Base-by-base conservation (phyloP, 2,113 vertebrate species). In the Aix galericulata region DNA sequence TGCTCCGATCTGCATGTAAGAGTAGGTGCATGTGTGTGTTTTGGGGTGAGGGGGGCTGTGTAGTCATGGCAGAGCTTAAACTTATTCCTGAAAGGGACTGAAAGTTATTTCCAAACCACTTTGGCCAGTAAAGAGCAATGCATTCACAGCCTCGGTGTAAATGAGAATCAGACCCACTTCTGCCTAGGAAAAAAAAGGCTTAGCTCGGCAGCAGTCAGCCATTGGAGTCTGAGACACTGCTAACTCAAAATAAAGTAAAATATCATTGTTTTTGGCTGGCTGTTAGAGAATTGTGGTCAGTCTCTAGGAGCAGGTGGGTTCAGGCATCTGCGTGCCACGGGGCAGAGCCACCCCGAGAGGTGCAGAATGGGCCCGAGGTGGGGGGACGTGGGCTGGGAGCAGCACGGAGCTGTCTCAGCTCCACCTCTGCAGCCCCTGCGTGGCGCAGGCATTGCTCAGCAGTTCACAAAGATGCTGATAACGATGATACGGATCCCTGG, bases 401-500 rank as follows among this genome's bases (percentile, higher is more conserved):
- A 17, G 20, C 32, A 0, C 0, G 18, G 56, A 68, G 25, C 62
- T 3, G 13, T 32, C 69, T 69, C 72, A 14, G 0, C 60, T 89
- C 93, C 71, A 64, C 91, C 91, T 73, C 91, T 48, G 44, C 76
- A 11, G 71, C 82, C 69, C 68, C 86, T n/a, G 14, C 82, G n/a
- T 7, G 78, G 78, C 60, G 64, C 56, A 88, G 68, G 59, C 91
- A 17, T 38, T 74, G 93, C 72, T 96, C 96, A 96, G 95, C 91
- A 88, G 29, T 93, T 96, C 79, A n/a, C 89, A 62, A 21, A 92
- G 94, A 94, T 96, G 93, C 90, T 94, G 77, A 84, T 94, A 93
- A 89, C 74, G 53, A 88, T 32, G 53, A 73, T 78, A 27, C 92
- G 78, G 91, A 91, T 88, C 91, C 85, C 87, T 46, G 60, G 69